Base-by-base conservation (phyloP, 2,797 vertebrate genomes). In the Scarus forsteni region DNA sequence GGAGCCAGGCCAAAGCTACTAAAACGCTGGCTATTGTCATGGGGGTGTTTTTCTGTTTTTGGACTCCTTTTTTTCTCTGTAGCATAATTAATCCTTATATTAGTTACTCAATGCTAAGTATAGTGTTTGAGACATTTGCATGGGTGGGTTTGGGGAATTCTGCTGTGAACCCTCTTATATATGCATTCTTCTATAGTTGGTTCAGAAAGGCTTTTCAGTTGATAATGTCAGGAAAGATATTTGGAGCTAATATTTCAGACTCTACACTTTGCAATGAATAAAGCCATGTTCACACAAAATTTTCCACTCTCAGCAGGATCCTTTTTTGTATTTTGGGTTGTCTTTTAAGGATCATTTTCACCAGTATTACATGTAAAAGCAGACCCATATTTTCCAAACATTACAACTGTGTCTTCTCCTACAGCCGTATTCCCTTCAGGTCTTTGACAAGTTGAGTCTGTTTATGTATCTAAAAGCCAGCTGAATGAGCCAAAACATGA, bases 111-210 rank as follows among this genome's bases (percentile, higher is more conserved):
- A 57, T 56, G 11, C 84, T 86, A 10, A 60, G 70, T 2, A 5
- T 16, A 6, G 2, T 89, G 34, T 81, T 77, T 18, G 75, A 80
- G 36, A 61, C 75, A 1, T 56, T 90, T 12, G 44, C 77, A 7
- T 91, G 88, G 87, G 15, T 90, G 0, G 88, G 85, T 9, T 91
- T 84, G 45, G 56, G 88, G 11, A 91, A 91, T 55, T 91, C 89
- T 1, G 83, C 85, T 1, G 66, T 83, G 7, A 90, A 91, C 27
- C 89, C 89, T 38, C 55, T 91, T 11, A 79, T 91, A 27, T 90
- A 91, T 43, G 83, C 81, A 12, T 90, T 89, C 10, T 91, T 89
- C 66, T 90, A 91, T 46, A 84, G 79, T 43, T 89, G 88, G 88
- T 90, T 90, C 66, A 84, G 83, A 60, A 85, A 88, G 19, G 86